These are phyloP conservation scores for Drosophila differens DNA, from an alignment of 2,888 invertebrate species.

Conservation along the genomic window DNA sequence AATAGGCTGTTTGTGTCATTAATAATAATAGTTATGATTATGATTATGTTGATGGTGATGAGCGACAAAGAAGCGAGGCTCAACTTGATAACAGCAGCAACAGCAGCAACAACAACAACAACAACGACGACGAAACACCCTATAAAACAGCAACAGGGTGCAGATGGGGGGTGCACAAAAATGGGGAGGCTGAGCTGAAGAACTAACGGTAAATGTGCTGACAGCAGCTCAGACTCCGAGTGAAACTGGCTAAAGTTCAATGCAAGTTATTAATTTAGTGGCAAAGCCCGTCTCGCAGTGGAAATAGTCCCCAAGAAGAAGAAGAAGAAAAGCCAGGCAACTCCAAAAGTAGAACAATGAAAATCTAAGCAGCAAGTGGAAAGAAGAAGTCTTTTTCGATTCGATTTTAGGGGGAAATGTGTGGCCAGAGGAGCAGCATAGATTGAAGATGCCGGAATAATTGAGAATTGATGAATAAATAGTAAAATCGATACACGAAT, in stretches of 20 bases:
- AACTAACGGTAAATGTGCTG: slow-evolving; percentile 31
- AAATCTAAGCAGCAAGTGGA: slow-evolving; percentile 6
- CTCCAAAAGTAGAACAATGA: background rate
- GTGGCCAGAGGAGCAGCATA: background rate
- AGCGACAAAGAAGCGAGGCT: slow-evolving; percentile 38
- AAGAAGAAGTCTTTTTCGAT: background rate
- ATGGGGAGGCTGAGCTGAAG: background rate
- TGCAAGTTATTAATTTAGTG: slow-evolving; percentile 45
- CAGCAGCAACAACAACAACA: slow-evolving; percentile 1
- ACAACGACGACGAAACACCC: slow-evolving; percentile 31
- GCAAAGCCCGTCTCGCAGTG: background rate
- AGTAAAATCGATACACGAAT: background rate
- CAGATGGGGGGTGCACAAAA: background rate
- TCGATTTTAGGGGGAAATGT: background rate
- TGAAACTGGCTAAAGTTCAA: slow-evolving; percentile 30
- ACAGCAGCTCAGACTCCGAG: slow-evolving; percentile 22
- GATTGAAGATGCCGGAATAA: background rate
- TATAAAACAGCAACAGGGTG: background rate
- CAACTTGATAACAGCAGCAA: slow-evolving; percentile 44
- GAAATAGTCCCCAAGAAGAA: background rate
- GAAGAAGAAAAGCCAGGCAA: background rate
- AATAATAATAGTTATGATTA: slow-evolving; percentile 78
- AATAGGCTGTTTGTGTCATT: slow-evolving; percentile 75
- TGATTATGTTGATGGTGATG: slow-evolving; percentile 71
- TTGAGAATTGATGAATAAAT: background rate